These are phyloP conservation scores for Campopleginae sp. DNA, from an alignment of 2,888 invertebrate species.

Conservation along the genomic window DNA sequence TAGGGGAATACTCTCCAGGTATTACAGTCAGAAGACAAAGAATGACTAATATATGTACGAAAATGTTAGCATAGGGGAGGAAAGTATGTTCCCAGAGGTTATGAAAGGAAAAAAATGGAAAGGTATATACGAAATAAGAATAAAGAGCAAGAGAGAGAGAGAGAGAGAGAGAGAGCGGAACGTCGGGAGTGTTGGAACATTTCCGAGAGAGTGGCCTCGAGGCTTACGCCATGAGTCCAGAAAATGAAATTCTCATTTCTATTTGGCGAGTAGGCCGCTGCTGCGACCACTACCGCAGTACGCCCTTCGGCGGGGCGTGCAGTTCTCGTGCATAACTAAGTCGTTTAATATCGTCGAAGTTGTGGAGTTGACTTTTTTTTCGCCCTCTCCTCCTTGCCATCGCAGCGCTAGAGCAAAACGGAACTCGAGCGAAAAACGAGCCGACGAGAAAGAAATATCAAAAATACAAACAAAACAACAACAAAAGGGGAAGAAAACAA, in stretches of 20 bases:
- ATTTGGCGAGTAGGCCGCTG: conserved; percentile 31
- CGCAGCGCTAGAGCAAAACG: background rate
- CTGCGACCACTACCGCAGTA: background rate
- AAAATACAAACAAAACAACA: too few relatives aligned
- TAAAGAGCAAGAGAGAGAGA: background rate
- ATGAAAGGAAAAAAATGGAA: conserved; percentile 1
- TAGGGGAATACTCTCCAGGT: conserved; percentile 4
- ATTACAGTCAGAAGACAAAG: background rate
- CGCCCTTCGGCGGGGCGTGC: conserved; percentile 35
- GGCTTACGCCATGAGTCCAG: conserved; percentile 14
- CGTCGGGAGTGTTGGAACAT: conserved; percentile 22
- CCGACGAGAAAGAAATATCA: background rate
- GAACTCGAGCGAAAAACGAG: background rate
- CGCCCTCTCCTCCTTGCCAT: background rate
- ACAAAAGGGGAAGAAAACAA: background rate
- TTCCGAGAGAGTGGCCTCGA: conserved; percentile 45
- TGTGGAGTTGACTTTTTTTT: conserved; percentile 34
- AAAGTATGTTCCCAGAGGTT: background rate
- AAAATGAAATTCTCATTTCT: conserved; percentile 61
- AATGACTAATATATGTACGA: background rate
- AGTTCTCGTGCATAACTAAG: conserved; percentile 63
- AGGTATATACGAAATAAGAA: conserved; percentile 17
- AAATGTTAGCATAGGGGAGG: conserved; percentile 1
- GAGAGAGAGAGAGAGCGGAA: conserved; percentile 51
- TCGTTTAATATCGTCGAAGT: conserved; percentile 56